Evolutionary conservation across 64 coral and sea anemone genomes (phyloP).

Genomic region (Cladopsammia gracilis): DNA sequence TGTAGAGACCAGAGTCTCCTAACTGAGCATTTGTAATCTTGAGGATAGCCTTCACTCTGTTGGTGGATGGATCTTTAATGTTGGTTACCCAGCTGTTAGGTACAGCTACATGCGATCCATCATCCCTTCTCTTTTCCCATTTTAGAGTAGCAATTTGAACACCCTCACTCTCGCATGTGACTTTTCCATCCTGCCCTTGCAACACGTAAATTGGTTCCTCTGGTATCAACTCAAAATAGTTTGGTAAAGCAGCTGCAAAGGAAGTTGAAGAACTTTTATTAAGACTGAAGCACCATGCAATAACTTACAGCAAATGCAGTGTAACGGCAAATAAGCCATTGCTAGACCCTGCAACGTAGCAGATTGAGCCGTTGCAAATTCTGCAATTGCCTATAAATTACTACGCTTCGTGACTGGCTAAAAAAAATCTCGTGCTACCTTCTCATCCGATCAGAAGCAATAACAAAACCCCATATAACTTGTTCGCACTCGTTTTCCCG

Average conservation of each 20-base stretch:
- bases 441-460: too few relatives aligned
- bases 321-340: too few relatives aligned
- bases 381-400: too few relatives aligned
- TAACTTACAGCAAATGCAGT: too few relatives aligned
- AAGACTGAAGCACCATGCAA: too few relatives aligned
- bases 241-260: background rate
- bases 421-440: too few relatives aligned
- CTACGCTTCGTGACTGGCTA: too few relatives aligned
- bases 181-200: background rate
- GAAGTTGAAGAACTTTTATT: background rate
- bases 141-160: background rate
- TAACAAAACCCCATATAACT: too few relatives aligned
- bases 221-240: background rate
- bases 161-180: background rate
- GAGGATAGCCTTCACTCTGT: background rate
- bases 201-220: background rate
- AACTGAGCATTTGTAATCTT: conserved; percentile 7
- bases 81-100: background rate
- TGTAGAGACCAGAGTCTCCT: background rate
- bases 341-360: too few relatives aligned
- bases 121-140: background rate
- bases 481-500: too few relatives aligned
- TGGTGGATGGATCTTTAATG: background rate
- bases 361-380: too few relatives aligned
- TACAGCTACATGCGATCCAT: background rate